These are phyloP conservation scores for Lasioglossum pauxillum DNA, from an alignment of 2,888 invertebrate genomes.

Conservation along the genomic window DNA sequence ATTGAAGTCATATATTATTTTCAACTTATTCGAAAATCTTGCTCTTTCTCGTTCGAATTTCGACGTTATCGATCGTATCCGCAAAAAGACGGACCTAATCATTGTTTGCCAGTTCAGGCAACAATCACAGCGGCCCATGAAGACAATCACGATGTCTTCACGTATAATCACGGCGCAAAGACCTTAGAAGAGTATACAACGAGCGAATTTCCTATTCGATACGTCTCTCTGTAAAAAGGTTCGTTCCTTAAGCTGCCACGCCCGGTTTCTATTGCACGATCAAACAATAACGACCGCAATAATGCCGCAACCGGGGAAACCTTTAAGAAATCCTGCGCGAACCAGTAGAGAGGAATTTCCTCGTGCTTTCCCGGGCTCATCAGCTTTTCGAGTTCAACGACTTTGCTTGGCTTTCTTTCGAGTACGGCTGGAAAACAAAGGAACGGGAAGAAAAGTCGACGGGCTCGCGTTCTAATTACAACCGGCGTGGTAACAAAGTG, in stretches of 20 bases:
- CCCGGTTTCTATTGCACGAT: slow-evolving; percentile 19
- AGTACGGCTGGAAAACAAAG: slow-evolving; percentile 55
- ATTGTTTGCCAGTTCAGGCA: not conserved
- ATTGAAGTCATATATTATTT: not conserved
- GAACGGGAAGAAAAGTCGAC: slow-evolving; percentile 50
- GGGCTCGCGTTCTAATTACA: slow-evolving; percentile 67
- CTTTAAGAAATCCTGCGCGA: slow-evolving; percentile 42
- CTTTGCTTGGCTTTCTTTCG: slow-evolving; percentile 53
- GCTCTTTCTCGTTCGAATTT: not conserved
- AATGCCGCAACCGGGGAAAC: slow-evolving; percentile 15
- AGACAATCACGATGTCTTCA: not conserved
- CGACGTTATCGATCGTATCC: not conserved
- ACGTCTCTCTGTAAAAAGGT: not conserved
- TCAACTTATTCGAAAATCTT: not conserved
- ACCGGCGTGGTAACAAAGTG: slow-evolving; percentile 64
- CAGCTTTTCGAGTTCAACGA: slow-evolving; percentile 51
- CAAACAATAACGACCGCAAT: slow-evolving; percentile 32
- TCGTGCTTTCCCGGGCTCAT: slow-evolving; percentile 42
- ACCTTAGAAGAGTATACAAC: not conserved
- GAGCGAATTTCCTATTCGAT: not conserved
- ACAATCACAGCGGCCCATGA: not conserved
- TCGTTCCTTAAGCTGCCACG: not conserved
- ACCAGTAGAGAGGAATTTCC: slow-evolving; percentile 34
- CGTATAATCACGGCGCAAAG: not conserved
- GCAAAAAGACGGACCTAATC: not conserved